phyloP scores from a whole-genome alignment of 2,888 invertebrate genomes.

The Oscheius sp. region DNA sequence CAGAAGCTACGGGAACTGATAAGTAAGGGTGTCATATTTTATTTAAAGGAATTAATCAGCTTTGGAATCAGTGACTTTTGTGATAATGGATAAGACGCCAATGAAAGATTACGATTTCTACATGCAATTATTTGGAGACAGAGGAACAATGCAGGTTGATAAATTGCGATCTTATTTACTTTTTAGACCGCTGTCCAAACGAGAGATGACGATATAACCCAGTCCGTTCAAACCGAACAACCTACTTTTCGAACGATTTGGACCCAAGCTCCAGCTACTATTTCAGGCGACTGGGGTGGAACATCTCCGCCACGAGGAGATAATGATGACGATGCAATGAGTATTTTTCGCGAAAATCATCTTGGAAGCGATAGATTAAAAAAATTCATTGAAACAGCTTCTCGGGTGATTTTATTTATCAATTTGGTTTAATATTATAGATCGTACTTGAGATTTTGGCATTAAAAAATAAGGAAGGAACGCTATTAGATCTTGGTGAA shows the following conservation, averaged over 20 bases:
- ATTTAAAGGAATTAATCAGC: slow-evolving; percentile 4
- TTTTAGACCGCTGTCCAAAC: slow-evolving; percentile 10
- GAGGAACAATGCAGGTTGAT: slow-evolving; percentile 27
- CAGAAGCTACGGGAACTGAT: slow-evolving; percentile 36
- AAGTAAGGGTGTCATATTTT: slow-evolving; percentile 6
- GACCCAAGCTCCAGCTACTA: slow-evolving; percentile 35
- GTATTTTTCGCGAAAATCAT: slow-evolving; percentile 29
- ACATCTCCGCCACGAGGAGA: neutral
- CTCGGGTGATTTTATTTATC: neutral
- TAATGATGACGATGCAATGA: slow-evolving; percentile 15
- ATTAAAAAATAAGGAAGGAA: neutral
- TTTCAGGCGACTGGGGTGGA: slow-evolving; percentile 14
- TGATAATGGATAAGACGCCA: slow-evolving; percentile 35
- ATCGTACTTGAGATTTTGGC: slow-evolving; percentile 32
- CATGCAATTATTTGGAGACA: slow-evolving; percentile 36
- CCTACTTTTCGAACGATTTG: slow-evolving; percentile 26
- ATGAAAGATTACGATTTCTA: slow-evolving; percentile 42
- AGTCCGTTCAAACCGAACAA: slow-evolving; percentile 33
- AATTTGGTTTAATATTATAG: slow-evolving; percentile 7
- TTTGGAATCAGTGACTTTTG: slow-evolving; percentile 29
- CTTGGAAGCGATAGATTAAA: slow-evolving; percentile 23
- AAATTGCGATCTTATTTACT: neutral
- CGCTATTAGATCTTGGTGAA: slow-evolving; percentile 30
- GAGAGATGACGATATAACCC: slow-evolving; percentile 34
- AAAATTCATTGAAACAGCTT: slow-evolving; percentile 19